Evolutionary conservation across 2,113 vertebrate genomes (phyloP), one percentile per base, ranked within the genome.

Genomic region (Aramus guarauna): DNA sequence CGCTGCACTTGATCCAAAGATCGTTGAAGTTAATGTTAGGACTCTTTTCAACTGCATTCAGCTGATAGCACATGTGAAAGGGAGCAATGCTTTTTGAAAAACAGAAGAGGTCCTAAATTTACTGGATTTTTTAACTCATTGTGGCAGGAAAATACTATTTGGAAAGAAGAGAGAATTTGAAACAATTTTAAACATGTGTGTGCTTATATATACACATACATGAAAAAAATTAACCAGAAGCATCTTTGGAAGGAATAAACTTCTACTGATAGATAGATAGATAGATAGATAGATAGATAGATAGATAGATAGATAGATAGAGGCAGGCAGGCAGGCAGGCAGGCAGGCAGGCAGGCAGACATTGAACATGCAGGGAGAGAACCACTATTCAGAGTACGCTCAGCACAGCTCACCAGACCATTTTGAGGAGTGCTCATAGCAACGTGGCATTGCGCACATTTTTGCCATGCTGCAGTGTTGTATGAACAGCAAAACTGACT

Each of bases 131-230:
- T 77, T 0, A 82, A 48, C 5, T 53, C 7, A 3, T 19, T 48
- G 6, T 37, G 77, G 34, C 21, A 75, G 32, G 21, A 72, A 60
- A 73, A 59, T 26, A 12, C 3, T 34, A 13, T 67, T 81, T 53
- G 19, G 60, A 91, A 80, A 53, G 19, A 64, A 74, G 8, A 14
- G 6, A 92, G 45, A 47, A 59, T 36, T 87, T 67, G 14, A 34
- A 89, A 59, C 9, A n/a, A 5, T 4, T 3, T 37, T 27, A 2
- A 66, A 32, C 9, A 1, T 3, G 2, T 3, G 32, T 36, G 9
- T 32, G 13, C 15, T 12, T 16, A 2, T 11, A 20, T 34, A 6
- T 6, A 11, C 8, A 23, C 24, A 37, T 26, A 12, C 1, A 27
- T 5, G 9, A 56, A 15, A 45, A 52, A 48, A 39, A 48, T 15